Evolutionary conservation across 2,888 invertebrate species (phyloP), one percentile per base, ranked within the genome.

Genomic region (Tuta absoluta): DNA sequence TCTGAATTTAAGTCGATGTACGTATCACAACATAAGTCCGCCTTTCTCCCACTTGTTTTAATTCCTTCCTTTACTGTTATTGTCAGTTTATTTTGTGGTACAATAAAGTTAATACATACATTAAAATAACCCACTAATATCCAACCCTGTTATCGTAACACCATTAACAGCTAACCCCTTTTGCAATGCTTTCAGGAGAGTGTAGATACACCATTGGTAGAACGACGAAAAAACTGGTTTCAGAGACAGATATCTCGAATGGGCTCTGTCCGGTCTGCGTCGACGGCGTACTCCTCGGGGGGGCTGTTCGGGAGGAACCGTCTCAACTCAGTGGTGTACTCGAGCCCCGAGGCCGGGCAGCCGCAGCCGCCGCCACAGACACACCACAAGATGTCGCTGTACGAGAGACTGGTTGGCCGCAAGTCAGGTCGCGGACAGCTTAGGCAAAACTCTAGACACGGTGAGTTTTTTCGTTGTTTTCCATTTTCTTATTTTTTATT

Each of bases 141-240:
- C 53, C 1, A 24, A 23, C 11, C 62, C 41, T 11, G 24, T 41
- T 14, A 65, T 24, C 45, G 67, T 63, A 65, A 49, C 48, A 48
- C 60, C 67, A 62, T 23, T 12, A 69, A 69, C 67, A 62, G 64
- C 65, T 67, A 66, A 69, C 19, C 65, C 5, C 61, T 68, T 68
- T 67, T 68, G 62, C 67, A 66, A 62, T 68, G 64, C 63, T 82
- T 90, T 28, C 82, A 97, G 97, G 97, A 97, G 88, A 97, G 97
- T 79, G 97, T 97, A 0, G 97, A 97, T 76, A 97, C 97, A 0
- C 97, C 97, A 10, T 93, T 97, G 77, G 96, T 96, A 19, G 96
- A 97, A 81, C 89, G 96, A 63, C 92, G 97, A 45, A 97, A 97
- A 84, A 97, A 96, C 84, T 97, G 97, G 97, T 95, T 97, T 74